These are phyloP conservation scores for Lycocorax pyrrhopterus DNA, from an alignment of 2,113 vertebrate genomes.

Conservation along the genomic window DNA sequence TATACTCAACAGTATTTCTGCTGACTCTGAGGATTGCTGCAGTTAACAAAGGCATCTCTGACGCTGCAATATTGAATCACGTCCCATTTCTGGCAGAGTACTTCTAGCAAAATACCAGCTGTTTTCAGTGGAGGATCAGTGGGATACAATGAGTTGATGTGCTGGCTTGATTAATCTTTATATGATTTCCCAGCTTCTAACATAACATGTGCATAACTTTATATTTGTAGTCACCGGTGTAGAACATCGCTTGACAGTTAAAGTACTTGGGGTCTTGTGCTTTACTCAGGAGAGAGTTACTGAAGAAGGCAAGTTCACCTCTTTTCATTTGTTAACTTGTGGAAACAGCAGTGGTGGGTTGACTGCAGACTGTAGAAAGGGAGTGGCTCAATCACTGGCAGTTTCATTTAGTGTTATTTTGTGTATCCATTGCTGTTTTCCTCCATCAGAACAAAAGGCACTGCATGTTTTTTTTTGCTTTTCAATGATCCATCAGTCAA, in stretches of 20 bases:
- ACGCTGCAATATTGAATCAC: constrained; percentile 28
- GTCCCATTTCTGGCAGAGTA: constrained; percentile 40
- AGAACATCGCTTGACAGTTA: constrained; percentile 1
- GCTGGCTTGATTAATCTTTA: constrained; percentile 47
- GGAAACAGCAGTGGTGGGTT: background rate
- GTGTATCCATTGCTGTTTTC: background rate
- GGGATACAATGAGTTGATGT: constrained; percentile 20
- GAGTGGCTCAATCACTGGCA: background rate
- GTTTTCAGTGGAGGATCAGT: constrained; percentile 38
- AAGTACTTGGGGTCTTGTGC: background rate
- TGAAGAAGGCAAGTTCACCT: background rate
- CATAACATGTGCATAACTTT: background rate
- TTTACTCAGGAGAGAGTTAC: background rate
- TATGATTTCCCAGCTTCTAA: constrained; percentile 29
- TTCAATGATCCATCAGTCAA: background rate
- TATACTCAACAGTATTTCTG: constrained; percentile 50
- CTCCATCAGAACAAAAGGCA: background rate
- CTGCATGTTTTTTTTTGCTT: background rate
- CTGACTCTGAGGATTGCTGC: constrained; percentile 35
- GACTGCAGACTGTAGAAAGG: background rate
- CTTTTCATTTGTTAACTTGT: background rate
- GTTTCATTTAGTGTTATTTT: background rate
- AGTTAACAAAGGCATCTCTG: constrained; percentile 54
- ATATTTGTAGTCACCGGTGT: background rate
- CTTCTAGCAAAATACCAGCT: constrained; percentile 55